Base-by-base conservation (phyloP, 2,797 vertebrate genomes). In the Silurus lanzhouensis region DNA sequence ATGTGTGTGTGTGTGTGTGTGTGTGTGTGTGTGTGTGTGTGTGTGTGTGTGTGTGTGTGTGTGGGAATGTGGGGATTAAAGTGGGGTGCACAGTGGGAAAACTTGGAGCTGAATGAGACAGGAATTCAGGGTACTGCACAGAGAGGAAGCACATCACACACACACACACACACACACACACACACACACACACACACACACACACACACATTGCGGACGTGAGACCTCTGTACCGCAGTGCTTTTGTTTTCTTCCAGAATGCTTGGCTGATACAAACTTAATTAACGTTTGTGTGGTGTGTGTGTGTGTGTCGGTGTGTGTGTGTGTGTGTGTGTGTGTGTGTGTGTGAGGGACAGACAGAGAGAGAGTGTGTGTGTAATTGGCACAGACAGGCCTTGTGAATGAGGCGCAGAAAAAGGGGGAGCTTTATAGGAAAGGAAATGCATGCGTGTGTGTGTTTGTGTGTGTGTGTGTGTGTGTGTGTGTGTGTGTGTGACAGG, bases 291-390 rank as follows among this genome's bases (percentile, higher is more conserved):
- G 48, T n/a, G 22, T 20, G 80, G 76, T 85, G 78, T 74, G 68
- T 85, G 84, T 57, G 68, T 64, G 74, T 61, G n/a, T 74, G 58
- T n/a, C 7, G 68, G 76, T 85, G 78, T 74, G 68, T 85, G 84
- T 57, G 68, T 64, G 74, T 61, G n/a, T 74, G 58, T n/a, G 14
- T 81, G 67, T 64, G 60, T 75, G 63, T 66, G 27, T 15, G 6
- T 38, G 3, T 20, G 38, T 46, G 70, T 46, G 70, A 12, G 70
- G 12, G 8, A n/a, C 20, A 14, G 44, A n/a, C 19, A 74, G 20
- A n/a, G 44, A 1, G 38, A 17, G 87, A 25, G 92, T 89, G 88
- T 84, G 89, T 90, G 92, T 92, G 91, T 93, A 93, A 71, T 92
- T 93, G 84, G 76, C 78, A 79, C 38, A 20, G 76, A 85, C 84